These are phyloP conservation scores for Trichonephila clavata DNA, from an alignment of 1,140 invertebrate species.

Conservation along the genomic window DNA sequence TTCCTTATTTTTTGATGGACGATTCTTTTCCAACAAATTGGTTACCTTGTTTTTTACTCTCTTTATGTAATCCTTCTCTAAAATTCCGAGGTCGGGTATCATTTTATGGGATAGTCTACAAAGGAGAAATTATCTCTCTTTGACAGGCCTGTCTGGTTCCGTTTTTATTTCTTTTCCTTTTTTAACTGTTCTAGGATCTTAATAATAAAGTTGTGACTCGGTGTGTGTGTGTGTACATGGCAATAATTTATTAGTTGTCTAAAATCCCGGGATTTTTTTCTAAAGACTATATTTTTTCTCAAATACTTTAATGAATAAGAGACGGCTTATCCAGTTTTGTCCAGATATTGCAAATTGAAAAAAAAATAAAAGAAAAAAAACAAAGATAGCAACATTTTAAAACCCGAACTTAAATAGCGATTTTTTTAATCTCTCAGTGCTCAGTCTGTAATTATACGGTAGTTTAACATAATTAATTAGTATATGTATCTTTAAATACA, in stretches of 20 bases:
- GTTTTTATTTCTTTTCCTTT: not conserved
- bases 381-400: too few relatives aligned
- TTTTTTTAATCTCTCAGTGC: too few relatives aligned
- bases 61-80: not conserved
- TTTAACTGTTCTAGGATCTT: not conserved
- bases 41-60: not conserved
- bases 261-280: not conserved
- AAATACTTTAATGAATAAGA: too few relatives aligned
- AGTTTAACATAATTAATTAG: too few relatives aligned
- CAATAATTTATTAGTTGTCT: not conserved
- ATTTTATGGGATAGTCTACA: not conserved
- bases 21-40: not conserved
- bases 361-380: too few relatives aligned
- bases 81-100: not conserved
- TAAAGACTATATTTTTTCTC: too few relatives aligned
- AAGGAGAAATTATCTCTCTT: not conserved
- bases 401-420: too few relatives aligned
- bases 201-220: not conserved
- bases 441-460: too few relatives aligned
- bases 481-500: too few relatives aligned
- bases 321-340: too few relatives aligned
- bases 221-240: not conserved
- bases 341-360: too few relatives aligned
- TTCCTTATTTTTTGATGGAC: not conserved
- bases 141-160: not conserved